Conservation (phyloP, 2,797 vertebrate species). For the Argya squamiceps region DNA sequence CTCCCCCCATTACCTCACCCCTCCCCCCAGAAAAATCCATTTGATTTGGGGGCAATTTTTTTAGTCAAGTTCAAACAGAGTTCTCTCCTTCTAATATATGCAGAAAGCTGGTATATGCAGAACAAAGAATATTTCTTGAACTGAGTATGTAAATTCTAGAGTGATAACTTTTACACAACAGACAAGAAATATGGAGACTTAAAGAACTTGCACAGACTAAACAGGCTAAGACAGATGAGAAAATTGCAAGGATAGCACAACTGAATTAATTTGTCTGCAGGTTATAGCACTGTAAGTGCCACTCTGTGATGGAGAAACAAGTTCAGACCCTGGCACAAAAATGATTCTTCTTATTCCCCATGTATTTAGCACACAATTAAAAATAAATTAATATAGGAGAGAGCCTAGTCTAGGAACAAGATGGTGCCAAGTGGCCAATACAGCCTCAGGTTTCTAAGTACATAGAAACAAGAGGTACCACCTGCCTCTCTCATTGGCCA, state of each 20-base stretch:
- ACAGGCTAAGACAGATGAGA: not conserved
- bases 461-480: not conserved
- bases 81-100: not conserved
- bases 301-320: not conserved
- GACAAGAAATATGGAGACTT: not conserved
- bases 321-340: not conserved
- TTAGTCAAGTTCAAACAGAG: not conserved
- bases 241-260: not conserved
- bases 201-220: not conserved
- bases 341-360: not conserved
- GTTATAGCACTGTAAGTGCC: not conserved
- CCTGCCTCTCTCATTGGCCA: not conserved
- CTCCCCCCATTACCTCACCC: fast-evolving
- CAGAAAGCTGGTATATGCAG: not conserved
- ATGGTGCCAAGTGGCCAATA: not conserved
- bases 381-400: not conserved
- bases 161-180: not conserved
- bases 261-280: not conserved
- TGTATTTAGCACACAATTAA: not conserved
- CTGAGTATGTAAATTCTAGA: not conserved
- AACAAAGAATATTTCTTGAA: not conserved
- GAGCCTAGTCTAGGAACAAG: not conserved
- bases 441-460: not conserved
- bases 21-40: fast-evolving
- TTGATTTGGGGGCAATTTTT: not conserved